Base-by-base conservation (phyloP, 2,113 vertebrate species). In the Holacanthus passer region DNA sequence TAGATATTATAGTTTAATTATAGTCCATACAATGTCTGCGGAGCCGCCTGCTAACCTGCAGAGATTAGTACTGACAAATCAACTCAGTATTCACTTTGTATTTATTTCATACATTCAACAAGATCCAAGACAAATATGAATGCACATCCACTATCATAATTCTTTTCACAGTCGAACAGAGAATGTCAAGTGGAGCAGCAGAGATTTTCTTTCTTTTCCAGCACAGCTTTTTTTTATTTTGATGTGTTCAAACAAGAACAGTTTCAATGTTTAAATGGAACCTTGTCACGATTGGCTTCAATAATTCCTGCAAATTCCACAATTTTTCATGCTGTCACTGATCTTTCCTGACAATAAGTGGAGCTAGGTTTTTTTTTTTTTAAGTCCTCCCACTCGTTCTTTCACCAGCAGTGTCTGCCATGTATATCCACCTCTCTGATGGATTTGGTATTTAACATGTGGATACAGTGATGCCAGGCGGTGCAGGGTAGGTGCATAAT, bases 371-470 rank as follows among this genome's bases (percentile, higher is more conserved):
- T 48, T 59, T 81, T 62, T 52, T 73, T 58, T 53, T 73, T 59
- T 76, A 39, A 76, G 32, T 73, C 74, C 76, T 81, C 80, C 87
- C 77, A 86, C 78, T 82, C 41, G 3, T 65, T 64, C 70, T 79
- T 81, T 56, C 53, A 67, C 31, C 43, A 74, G 41, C 41, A 59
- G 58, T 37, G 67, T 66, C 88, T 78, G 59, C 71, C 75, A 82
- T 59, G n/a, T 53, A 50, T 19, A 85, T 58, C 22, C 60, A 6
- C 39, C 63, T 72, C 55, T 77, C 22, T 60, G 24, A 78, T 50
- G 56, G 45, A 62, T 71, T 77, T 65, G 71, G 69, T 45, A 32
- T 73, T 70, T 41, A 82, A 77, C 67, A 69, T 50, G 16, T 37
- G 43, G 29, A 74, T 55, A 39, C 27, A 16, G 32, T 59, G 39